phyloP scores from a whole-genome alignment of 2,797 vertebrate genomes.

The Micromesistius poutassou region DNA sequence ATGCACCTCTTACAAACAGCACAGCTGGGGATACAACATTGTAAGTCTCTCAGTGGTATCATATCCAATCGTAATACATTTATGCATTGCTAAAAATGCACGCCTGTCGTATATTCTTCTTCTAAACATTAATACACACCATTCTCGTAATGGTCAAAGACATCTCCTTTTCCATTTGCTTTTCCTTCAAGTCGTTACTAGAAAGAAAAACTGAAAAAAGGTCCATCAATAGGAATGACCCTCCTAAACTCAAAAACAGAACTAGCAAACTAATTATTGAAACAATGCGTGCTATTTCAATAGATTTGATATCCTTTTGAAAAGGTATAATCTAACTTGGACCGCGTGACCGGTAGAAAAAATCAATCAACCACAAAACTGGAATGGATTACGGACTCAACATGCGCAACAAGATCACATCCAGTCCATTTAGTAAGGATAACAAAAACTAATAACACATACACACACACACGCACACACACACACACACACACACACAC shows the following conservation, averaged over 20 bases:
- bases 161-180: slow-evolving; percentile 13
- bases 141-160: slow-evolving; percentile 15
- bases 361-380: slow-evolving; percentile 28
- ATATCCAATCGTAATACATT: slow-evolving; percentile 25
- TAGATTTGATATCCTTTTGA: not conserved
- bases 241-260: not conserved
- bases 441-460: slow-evolving; percentile 30
- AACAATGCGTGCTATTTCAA: not conserved
- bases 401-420: slow-evolving; percentile 33
- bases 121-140: slow-evolving; percentile 47
- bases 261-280: not conserved
- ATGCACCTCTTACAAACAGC: slow-evolving; percentile 46
- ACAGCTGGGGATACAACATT: slow-evolving; percentile 34
- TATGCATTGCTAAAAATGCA: slow-evolving; percentile 40
- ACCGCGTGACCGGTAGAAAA: slow-evolving; percentile 4
- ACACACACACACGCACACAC: slow-evolving; percentile 14
- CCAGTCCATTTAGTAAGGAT: slow-evolving; percentile 22
- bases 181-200: not conserved
- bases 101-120: slow-evolving; percentile 20
- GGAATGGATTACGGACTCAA: slow-evolving; percentile 29
- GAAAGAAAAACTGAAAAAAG: not conserved
- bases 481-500: slow-evolving; percentile 13
- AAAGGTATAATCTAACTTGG: slow-evolving; percentile 18
- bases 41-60: slow-evolving; percentile 14
- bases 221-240: not conserved